phyloP scores from a whole-genome alignment of 2,113 vertebrate species.

The Rhinichthys klamathensis region DNA sequence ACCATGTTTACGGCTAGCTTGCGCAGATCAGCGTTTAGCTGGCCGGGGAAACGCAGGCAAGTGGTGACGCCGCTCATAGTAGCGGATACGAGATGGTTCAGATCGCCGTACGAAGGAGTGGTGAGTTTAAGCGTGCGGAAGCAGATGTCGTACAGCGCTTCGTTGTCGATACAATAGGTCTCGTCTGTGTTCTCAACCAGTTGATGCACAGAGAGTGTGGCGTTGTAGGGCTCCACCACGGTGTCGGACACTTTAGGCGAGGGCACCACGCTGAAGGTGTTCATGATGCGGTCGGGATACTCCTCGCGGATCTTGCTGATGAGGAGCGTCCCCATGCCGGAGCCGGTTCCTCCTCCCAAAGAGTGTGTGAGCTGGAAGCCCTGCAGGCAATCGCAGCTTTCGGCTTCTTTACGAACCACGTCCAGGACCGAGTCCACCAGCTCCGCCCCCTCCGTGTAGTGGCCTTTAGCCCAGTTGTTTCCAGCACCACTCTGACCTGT shows the following conservation, averaged over 20 bases:
- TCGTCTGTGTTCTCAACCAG: constrained; percentile 84
- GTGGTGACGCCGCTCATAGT: constrained; percentile 84
- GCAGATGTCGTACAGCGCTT: constrained; percentile 82
- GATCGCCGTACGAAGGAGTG: constrained; percentile 80
- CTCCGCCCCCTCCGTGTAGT: constrained; percentile 83
- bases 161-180: constrained; percentile 83
- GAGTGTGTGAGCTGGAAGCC: constrained; percentile 85
- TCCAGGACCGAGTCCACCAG: constrained; percentile 82
- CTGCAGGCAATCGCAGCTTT: constrained; percentile 82
- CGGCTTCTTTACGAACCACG: constrained; percentile 81
- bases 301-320: constrained; percentile 84
- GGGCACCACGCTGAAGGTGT: constrained; percentile 83
- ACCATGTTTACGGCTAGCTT: constrained; percentile 84
- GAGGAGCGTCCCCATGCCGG: constrained; percentile 81
- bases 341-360: constrained; percentile 79
- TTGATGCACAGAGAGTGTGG: constrained; percentile 81
- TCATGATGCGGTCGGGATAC: constrained; percentile 84
- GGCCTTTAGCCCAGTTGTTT: constrained; percentile 84
- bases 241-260: constrained; percentile 84
- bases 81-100: constrained; percentile 81
- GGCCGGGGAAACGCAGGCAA: constrained; percentile 81
- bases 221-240: constrained; percentile 83
- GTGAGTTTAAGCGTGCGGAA: constrained; percentile 84
- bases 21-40: constrained; percentile 81
- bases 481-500: constrained; percentile 82